Evolutionary conservation across 2,797 vertebrate genomes (phyloP), one percentile per base, ranked within the genome.

Genomic region (Erethizon dorsatum): DNA sequence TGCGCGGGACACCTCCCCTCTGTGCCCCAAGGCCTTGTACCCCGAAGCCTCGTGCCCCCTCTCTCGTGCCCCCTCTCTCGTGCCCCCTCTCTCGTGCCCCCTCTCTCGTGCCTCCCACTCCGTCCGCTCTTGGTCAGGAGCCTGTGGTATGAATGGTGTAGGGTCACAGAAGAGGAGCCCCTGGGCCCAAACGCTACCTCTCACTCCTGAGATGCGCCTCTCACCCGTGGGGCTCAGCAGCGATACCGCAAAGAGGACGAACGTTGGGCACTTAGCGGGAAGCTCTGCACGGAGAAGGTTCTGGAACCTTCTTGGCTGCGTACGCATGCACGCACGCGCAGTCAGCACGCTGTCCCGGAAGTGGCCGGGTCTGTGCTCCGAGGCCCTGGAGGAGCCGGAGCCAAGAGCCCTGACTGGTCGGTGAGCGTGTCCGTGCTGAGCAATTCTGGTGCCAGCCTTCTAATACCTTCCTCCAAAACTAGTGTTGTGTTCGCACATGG

Each of bases 241-340:
- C 6, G 0, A 26, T 52, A 20, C 63, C 4, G 4, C 31, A 18
- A 37, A 24, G 1, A 20, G 5, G 41, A 37, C 10, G 28, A 17
- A 80, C 78, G 45, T 88, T 61, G 28, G 31, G 0, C 41, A 1
- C 52, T 4, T 0, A 7, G 52, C n/a, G 0, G 18, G 0, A 6
- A 75, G 50, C 0, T 14, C 63, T 4, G 14, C 47, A 1, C 50
- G 0, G 88, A 89, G 24, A 97, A 97, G 10, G 73, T 97, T 97
- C 97, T 96, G 88, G 96, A 97, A 97, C 61, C 73, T 77, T 50
- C 24, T 77, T 28, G 45, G 45, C 73, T 77, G 26, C 17, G 17
- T 2, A 9, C 26, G 56, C 15, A 45, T 9, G 22, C 5, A 50
- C 13, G 90, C 97, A 97, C 93, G 97, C 88, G 92, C 97, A 93